Conservation (phyloP, 2,113 vertebrate genomes). For the Salvelinus fontinalis region DNA sequence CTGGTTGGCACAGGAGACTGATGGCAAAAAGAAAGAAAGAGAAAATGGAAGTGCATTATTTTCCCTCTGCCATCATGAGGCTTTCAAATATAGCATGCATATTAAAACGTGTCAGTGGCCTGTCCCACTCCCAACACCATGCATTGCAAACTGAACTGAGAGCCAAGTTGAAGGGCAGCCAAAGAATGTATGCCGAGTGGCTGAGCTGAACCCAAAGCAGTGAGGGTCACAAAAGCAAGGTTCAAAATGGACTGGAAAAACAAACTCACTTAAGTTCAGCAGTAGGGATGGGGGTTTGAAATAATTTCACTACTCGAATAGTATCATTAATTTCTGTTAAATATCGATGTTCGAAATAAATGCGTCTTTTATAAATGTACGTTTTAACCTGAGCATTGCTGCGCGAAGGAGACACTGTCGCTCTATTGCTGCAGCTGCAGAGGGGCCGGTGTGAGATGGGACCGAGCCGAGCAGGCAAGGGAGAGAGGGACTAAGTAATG, state of each 20-base stretch:
- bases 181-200: slow-evolving; percentile 61
- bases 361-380: too few species aligned
- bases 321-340: too few species aligned
- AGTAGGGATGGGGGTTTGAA: too few species aligned
- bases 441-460: too few species aligned
- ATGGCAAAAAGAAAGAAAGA: slow-evolving; percentile 18
- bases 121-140: slow-evolving; percentile 42
- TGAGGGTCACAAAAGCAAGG: slow-evolving; percentile 47
- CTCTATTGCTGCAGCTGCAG: too few species aligned
- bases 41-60: slow-evolving; percentile 18
- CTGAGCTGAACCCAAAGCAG: slow-evolving; percentile 49
- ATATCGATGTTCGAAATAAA: too few species aligned
- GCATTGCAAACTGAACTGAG: slow-evolving; percentile 36
- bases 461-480: too few species aligned
- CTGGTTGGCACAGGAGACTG: slow-evolving; percentile 17
- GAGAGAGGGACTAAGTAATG: too few species aligned
- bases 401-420: too few species aligned
- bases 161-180: slow-evolving; percentile 63
- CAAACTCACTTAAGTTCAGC: slow-evolving; percentile 4
- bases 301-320: too few species aligned
- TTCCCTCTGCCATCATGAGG: slow-evolving; percentile 15
- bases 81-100: slow-evolving; percentile 33
- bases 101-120: slow-evolving; percentile 36
- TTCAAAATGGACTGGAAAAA: slow-evolving; percentile 29
- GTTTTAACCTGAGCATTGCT: too few species aligned